Base-by-base conservation (phyloP, 2,113 vertebrate species). In the Apodemus speciosus region DNA sequence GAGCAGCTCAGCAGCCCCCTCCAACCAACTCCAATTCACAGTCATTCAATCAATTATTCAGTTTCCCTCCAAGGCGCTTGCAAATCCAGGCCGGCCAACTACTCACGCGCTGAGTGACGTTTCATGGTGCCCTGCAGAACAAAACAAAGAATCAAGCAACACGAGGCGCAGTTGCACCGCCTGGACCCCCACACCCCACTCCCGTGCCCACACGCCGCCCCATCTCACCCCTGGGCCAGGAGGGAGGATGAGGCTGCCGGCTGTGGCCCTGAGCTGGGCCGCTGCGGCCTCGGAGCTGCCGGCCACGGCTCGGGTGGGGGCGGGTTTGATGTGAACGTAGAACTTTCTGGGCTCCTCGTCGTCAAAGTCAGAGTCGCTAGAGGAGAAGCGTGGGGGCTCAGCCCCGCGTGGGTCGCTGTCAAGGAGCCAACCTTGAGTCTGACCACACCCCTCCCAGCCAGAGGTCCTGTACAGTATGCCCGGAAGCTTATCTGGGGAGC, bases 331-430 rank as follows among this genome's bases (percentile, higher is more conserved):
- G 97, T 98, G 99, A 58, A 99, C 98, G 35, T 98, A 98, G 93
- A 99, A 99, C 83, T 99, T 99, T 32, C 99, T 99, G 9, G 99
- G 99, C 66, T 99, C 99, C 0, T 99, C 99, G 0, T 99, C 99
- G 0, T 99, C 99, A 0, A 99, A 99, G 97, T 99, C 99, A 0
- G 99, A 99, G 94, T 99, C 99, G 0, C 99, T 99, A 95, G 99
- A 99, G 18, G 98, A 98, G 84, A 98, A 98, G 69, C 98, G 98
- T 4, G 94, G 49, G 92, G 95, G 98, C 86, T 98, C 98, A 4
- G 96, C 98, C 14, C 98, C 98, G 2, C 97, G 98, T 94, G 98
- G 53, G 38, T n/a, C 0, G 25, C 3, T 0, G 98, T 99, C 97
- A 99, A 99, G 99, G 99, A 56, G 9, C 86, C 73, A 72, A 20